Percentiles rank a stretch among this genome's conserved stretches.
Evolutionary conservation across 2,113 vertebrate genomes (phyloP).

Genomic region (Ptilorrhoa leucosticta): DNA sequence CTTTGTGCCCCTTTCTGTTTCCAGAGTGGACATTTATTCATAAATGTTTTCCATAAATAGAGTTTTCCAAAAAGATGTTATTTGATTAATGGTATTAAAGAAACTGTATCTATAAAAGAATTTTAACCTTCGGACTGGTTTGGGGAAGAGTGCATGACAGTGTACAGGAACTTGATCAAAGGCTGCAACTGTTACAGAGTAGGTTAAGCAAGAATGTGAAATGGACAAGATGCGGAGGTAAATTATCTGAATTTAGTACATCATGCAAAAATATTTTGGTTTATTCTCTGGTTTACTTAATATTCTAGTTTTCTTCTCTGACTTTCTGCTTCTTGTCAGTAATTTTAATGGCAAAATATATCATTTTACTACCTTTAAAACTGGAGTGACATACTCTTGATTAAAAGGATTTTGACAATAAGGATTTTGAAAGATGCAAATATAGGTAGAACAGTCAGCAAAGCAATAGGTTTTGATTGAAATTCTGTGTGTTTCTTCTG

Average conservation of each 20-base stretch:
- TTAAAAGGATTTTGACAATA: not conserved
- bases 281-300: not conserved
- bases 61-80: not conserved
- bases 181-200: not conserved
- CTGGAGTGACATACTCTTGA: not conserved
- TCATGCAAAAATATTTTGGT: not conserved
- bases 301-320: not conserved
- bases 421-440: not conserved
- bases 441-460: not conserved
- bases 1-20: not conserved
- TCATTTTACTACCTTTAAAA: not conserved
- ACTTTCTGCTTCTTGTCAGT: not conserved
- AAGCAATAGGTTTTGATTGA: not conserved
- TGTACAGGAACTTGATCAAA: not conserved
- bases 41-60: too few species aligned
- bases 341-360: not conserved
- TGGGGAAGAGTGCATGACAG: not conserved
- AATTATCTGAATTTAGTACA: not conserved
- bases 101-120: not conserved
- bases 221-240: not conserved
- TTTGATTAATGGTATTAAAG: not conserved
- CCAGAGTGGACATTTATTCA: not conserved
- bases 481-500: not conserved
- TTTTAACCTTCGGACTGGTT: not conserved
- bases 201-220: not conserved